phyloP scores from a whole-genome alignment of 2,113 vertebrate species.

The Pampusana beccarii region DNA sequence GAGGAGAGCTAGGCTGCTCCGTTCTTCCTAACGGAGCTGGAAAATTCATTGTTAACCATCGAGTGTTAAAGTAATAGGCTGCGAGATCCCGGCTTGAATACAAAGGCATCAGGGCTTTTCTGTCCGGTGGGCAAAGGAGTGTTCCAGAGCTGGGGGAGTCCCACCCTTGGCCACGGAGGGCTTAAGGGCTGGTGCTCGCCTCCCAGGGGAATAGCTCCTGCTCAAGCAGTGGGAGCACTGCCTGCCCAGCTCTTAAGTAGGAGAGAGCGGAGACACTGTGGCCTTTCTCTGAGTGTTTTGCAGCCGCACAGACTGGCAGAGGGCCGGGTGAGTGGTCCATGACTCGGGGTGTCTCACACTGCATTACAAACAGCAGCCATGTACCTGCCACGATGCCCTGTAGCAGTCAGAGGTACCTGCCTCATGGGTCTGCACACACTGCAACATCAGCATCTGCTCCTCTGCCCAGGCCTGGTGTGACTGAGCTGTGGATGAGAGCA shows the following conservation, averaged over 20 bases:
- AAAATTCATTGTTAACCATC: accelerated
- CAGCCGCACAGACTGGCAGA: background rate
- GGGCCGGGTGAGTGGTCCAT: background rate
- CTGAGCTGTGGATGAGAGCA: background rate
- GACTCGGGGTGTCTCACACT: background rate
- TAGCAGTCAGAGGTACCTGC: background rate
- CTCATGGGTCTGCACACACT: accelerated
- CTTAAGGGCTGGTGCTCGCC: background rate
- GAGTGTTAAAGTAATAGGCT: background rate
- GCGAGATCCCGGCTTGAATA: background rate
- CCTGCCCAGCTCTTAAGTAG: accelerated
- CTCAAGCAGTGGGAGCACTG: background rate
- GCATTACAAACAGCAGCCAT: accelerated
- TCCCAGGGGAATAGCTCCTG: background rate
- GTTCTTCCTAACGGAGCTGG: background rate
- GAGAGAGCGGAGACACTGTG: accelerated
- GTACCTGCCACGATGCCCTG: background rate
- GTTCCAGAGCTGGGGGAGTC: too few relatives aligned
- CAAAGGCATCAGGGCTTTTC: too few relatives aligned
- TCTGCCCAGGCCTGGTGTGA: background rate
- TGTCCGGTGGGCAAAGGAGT: too few relatives aligned
- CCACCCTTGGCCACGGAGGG: background rate
- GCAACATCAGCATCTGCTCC: background rate
- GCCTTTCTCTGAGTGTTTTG: background rate
- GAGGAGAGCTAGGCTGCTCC: background rate